Percentiles rank a stretch among this genome's conserved stretches.
phyloP scores from a whole-genome alignment of 2,113 vertebrate genomes.

The Serinus canaria region DNA sequence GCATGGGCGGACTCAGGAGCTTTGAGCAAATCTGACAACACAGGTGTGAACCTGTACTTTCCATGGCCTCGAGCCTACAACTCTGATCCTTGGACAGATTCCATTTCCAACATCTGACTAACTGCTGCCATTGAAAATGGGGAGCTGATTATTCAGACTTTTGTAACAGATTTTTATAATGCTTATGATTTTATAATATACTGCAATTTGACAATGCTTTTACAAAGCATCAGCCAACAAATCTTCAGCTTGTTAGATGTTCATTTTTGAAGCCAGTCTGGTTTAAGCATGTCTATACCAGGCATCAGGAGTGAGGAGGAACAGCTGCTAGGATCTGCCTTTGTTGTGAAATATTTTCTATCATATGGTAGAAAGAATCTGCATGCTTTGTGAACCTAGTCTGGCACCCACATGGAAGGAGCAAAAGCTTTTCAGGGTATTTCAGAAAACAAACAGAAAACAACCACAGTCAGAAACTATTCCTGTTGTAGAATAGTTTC shows the following conservation, averaged over 20 bases:
- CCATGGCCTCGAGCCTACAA: background rate
- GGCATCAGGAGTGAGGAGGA: background rate
- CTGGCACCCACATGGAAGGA: background rate
- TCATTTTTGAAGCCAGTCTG: background rate
- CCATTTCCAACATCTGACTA: background rate
- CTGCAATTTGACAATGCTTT: background rate
- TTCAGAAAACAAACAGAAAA: background rate
- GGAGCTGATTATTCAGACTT: background rate
- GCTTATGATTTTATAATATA: background rate
- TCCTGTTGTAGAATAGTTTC: background rate
- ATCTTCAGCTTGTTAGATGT: background rate
- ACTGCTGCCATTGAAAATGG: background rate
- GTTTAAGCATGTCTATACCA: background rate
- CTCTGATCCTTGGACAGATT: background rate
- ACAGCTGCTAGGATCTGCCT: background rate
- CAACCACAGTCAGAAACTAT: background rate
- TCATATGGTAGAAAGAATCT: background rate
- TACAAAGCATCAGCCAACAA: background rate
- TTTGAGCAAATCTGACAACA: background rate
- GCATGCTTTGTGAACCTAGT: background rate
- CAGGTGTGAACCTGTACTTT: background rate
- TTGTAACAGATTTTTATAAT: background rate
- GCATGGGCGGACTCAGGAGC: background rate
- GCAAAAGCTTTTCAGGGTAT: background rate
- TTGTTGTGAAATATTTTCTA: background rate